These are phyloP conservation scores for Temnothorax unifasciatus DNA, from an alignment of 2,888 invertebrate genomes.

Conservation along the genomic window DNA sequence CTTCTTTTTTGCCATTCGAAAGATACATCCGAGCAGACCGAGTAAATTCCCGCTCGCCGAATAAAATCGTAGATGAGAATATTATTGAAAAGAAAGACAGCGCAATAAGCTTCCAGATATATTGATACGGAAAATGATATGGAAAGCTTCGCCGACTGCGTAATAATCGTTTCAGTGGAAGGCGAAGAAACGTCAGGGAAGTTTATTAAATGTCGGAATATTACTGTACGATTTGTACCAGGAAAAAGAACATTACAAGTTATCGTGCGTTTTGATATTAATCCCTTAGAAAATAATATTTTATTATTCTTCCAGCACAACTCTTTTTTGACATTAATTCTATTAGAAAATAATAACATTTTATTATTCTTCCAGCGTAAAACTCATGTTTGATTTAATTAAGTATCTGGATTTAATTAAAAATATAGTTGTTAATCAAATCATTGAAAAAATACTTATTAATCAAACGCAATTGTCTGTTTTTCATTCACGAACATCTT, in stretches of 20 bases:
- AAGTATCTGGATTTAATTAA: too few species aligned
- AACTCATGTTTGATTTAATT: background rate
- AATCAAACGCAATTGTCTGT: background rate
- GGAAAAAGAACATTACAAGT: background rate
- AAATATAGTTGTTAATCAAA: background rate
- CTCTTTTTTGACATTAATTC: background rate
- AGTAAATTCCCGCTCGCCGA: constrained; percentile 15
- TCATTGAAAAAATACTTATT: background rate
- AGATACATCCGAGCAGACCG: background rate
- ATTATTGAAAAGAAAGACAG: constrained; percentile 9
- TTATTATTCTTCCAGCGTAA: background rate
- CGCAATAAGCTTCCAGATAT: constrained; percentile 23
- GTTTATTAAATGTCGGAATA: constrained; percentile 8
- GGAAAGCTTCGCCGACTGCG: background rate
- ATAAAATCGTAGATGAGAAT: constrained; percentile 32
- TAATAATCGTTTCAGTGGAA: constrained; percentile 1
- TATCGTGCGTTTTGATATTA: background rate
- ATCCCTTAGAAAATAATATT: background rate
- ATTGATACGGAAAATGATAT: background rate
- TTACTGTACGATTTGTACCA: background rate
- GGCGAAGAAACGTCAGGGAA: background rate
- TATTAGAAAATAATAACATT: background rate
- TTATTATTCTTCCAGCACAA: background rate
- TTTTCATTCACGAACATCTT: background rate
- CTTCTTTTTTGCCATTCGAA: background rate